Evolutionary conservation across 2,888 invertebrate species (phyloP).

Genomic region (Coremacera marginata): DNA sequence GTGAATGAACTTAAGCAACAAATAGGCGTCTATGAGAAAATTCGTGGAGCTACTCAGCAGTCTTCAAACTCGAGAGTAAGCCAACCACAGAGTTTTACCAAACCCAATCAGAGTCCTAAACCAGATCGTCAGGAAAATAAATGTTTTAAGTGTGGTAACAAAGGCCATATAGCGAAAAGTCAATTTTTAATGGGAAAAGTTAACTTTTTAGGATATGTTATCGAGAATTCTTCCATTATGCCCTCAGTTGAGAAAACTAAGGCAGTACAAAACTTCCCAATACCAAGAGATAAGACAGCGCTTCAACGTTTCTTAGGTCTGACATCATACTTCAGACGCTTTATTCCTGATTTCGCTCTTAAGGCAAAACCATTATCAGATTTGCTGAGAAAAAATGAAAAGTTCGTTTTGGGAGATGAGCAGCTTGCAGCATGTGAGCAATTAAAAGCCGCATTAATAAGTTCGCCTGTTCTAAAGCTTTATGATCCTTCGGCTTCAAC

Average conservation of each 20-base stretch:
- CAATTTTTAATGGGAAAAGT: slow-evolving; percentile 41
- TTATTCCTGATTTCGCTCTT: slow-evolving; percentile 36
- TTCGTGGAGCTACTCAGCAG: too few relatives aligned
- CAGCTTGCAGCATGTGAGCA: slow-evolving; percentile 40
- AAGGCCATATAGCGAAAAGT: slow-evolving; percentile 35
- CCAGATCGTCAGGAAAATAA: not conserved
- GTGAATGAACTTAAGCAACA: too few relatives aligned
- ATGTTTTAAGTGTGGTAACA: slow-evolving; percentile 28
- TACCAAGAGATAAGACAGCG: slow-evolving; percentile 36
- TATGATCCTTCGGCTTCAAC: slow-evolving; percentile 44
- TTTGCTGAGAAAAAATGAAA: slow-evolving; percentile 46
- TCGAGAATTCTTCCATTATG: slow-evolving; percentile 33
- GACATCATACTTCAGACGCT: slow-evolving; percentile 45
- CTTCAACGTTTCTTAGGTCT: slow-evolving; percentile 43
- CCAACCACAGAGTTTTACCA: not conserved
- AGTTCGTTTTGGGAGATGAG: slow-evolving; percentile 41
- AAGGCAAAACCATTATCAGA: slow-evolving; percentile 40
- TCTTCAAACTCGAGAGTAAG: slow-evolving; percentile 6
- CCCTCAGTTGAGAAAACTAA: slow-evolving; percentile 37
- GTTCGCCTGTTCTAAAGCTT: slow-evolving; percentile 42
- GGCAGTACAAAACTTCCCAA: slow-evolving; percentile 37
- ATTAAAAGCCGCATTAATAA: slow-evolving; percentile 38
- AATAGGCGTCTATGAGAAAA: too few relatives aligned
- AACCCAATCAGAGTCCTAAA: not conserved
- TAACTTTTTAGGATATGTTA: slow-evolving; percentile 43